Evolutionary conservation across 2,888 invertebrate genomes (phyloP).

Genomic region (Morpho helenor): DNA sequence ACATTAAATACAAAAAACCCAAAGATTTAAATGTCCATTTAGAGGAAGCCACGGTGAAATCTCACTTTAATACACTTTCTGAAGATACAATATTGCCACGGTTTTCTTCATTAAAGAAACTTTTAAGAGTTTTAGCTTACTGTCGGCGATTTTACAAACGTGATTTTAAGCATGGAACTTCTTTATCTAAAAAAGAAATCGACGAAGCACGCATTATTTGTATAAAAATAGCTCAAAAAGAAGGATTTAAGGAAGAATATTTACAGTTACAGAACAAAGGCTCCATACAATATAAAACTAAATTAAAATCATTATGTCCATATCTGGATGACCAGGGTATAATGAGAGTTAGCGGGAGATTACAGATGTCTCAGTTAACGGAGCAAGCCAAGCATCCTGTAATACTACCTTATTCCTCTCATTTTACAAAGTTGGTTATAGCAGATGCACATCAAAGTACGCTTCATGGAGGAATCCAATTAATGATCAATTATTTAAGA

Average conservation of each 20-base stretch:
- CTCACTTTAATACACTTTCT: background rate
- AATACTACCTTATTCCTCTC: slow-evolving; percentile 27
- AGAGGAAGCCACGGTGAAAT: background rate
- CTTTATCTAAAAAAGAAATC: slow-evolving; percentile 10
- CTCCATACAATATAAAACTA: slow-evolving; percentile 3
- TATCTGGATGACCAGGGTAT: slow-evolving; percentile 24
- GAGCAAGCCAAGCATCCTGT: slow-evolving; percentile 27
- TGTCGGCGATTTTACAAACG: slow-evolving; percentile 16
- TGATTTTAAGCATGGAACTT: background rate
- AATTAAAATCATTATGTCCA: slow-evolving; percentile 25
- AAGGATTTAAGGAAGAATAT: background rate
- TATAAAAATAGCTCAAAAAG: slow-evolving; percentile 19
- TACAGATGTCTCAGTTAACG: slow-evolving; percentile 22
- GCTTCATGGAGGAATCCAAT: background rate
- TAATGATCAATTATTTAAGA: slow-evolving; percentile 25
- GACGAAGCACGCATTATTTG: slow-evolving; percentile 7
- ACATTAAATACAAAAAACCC: slow-evolving; percentile 6
- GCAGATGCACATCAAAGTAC: too few species aligned
- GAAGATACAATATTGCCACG: slow-evolving; percentile 2
- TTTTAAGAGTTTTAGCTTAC: slow-evolving; percentile 17
- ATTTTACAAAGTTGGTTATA: slow-evolving; percentile 13
- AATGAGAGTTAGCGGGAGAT: slow-evolving; percentile 32
- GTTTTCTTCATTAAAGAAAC: slow-evolving; percentile 6
- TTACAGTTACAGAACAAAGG: too few species aligned
- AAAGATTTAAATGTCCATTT: slow-evolving; percentile 2